Conservation (phyloP, 2,888 invertebrate genomes). For the Aleiodes leptofemur region DNA sequence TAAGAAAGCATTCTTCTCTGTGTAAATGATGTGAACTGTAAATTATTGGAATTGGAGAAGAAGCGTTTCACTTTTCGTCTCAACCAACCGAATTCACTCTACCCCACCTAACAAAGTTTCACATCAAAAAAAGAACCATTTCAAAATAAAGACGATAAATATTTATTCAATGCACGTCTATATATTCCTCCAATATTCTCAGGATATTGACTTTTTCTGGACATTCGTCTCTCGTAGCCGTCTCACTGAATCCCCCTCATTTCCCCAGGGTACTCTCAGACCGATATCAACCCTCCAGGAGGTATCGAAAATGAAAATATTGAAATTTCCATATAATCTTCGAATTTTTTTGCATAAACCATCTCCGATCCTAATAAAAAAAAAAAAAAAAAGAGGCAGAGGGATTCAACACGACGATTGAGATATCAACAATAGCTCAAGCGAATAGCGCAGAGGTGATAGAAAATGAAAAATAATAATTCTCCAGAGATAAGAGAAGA, state of each 20-base stretch:
- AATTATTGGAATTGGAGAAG: background rate
- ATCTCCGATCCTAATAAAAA: background rate
- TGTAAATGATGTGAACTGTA: too few relatives aligned
- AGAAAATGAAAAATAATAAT: too few relatives aligned
- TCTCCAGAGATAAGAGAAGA: too few relatives aligned
- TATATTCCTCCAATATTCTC: conserved; percentile 2
- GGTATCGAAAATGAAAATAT: conserved; percentile 1
- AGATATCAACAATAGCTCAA: too few relatives aligned
- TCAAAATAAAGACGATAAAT: background rate
- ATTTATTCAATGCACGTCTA: conserved; percentile 1
- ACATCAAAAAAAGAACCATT: too few relatives aligned
- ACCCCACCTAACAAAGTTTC: too few relatives aligned
- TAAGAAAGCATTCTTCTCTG: too few relatives aligned
- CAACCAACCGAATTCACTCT: too few relatives aligned
- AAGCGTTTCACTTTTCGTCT: background rate
- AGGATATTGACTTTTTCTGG: background rate
- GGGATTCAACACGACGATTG: background rate
- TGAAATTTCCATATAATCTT: conserved; percentile 8
- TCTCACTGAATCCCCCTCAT: background rate
- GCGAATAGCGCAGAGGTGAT: too few relatives aligned
- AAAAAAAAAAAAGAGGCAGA: background rate
- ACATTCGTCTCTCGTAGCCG: background rate
- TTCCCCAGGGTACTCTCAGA: background rate
- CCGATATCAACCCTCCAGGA: background rate
- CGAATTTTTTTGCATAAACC: background rate